Conservation (phyloP, 2,888 invertebrate species). For the Branchellion lobata region DNA sequence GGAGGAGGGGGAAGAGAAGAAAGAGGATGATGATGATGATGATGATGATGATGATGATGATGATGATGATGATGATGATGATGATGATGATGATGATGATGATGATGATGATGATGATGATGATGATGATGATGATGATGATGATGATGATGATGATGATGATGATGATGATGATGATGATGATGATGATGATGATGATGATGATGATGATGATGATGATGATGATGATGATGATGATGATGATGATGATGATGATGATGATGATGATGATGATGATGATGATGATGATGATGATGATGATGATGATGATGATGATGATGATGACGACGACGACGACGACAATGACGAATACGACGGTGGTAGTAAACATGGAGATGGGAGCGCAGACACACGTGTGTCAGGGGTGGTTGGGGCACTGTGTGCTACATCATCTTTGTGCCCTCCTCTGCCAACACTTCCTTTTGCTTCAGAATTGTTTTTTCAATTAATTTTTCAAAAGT, state of each 20-base stretch:
- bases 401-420: background rate
- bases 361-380: background rate
- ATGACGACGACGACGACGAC: background rate
- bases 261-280: background rate
- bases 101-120: conserved; percentile 26
- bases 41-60: background rate
- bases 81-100: conserved; percentile 23
- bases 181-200: conserved; percentile 29
- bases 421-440: no score
- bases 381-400: background rate
- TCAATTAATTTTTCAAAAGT: no score
- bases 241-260: conserved; percentile 7
- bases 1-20: background rate
- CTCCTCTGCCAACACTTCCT: no score
- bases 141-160: conserved; percentile 26
- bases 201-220: background rate
- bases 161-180: conserved; percentile 19
- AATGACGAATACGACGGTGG: background rate
- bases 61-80: conserved; percentile 17
- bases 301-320: background rate
- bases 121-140: conserved; percentile 15
- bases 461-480: no score
- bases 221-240: background rate
- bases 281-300: conserved; percentile 27
- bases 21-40: background rate